Evolutionary conservation across 2,797 vertebrate species (phyloP).

Genomic region (Botia almorhae): DNA sequence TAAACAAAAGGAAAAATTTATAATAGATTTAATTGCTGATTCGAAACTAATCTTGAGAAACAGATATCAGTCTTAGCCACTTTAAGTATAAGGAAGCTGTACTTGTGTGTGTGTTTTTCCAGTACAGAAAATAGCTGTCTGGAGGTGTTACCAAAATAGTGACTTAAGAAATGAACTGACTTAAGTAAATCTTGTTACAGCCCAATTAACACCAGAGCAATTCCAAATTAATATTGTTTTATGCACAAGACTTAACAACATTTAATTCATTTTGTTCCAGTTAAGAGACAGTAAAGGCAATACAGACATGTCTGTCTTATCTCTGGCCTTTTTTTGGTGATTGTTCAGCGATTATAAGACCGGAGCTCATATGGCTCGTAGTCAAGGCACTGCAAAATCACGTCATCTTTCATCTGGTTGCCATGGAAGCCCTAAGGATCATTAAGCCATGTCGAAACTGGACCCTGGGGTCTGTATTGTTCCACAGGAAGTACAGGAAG

Average conservation of each 20-base stretch:
- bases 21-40: background rate
- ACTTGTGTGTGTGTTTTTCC: too few relatives aligned
- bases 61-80: too few relatives aligned
- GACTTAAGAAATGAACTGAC: too few relatives aligned
- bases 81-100: too few relatives aligned
- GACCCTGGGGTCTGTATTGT: constrained; percentile 29
- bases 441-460: constrained; percentile 36
- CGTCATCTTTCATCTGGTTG: constrained; percentile 31
- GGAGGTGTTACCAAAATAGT: too few relatives aligned
- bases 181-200: too few relatives aligned
- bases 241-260: background rate
- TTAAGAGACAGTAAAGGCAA: constrained; percentile 12
- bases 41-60: too few relatives aligned
- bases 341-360: constrained; percentile 3
- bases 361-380: background rate
- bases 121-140: too few relatives aligned
- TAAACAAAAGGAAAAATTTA: too few relatives aligned
- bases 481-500: constrained; percentile 29
- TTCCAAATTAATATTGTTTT: too few relatives aligned
- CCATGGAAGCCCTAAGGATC: constrained; percentile 26
- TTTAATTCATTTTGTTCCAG: background rate
- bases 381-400: constrained; percentile 7
- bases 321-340: background rate
- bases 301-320: background rate
- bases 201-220: too few relatives aligned